These are phyloP conservation scores for Drosophila tropicalis DNA, from an alignment of 1,140 invertebrate genomes.

Conservation along the genomic window DNA sequence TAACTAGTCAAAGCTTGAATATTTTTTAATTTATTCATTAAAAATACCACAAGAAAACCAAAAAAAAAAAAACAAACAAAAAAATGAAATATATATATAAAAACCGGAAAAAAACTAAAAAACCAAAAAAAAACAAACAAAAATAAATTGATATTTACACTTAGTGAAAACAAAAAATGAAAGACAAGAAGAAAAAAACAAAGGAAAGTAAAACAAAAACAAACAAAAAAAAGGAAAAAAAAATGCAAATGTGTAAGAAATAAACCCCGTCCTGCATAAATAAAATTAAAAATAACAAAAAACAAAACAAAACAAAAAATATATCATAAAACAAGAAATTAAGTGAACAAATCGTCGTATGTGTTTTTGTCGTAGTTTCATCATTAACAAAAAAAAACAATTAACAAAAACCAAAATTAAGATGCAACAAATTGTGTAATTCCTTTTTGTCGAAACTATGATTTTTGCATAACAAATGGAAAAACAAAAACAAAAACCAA, in stretches of 20 bases:
- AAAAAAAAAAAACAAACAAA: conserved; percentile 39
- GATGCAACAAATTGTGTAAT: conserved; percentile 59
- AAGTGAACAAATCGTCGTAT: conserved; percentile 55
- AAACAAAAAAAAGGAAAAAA: conserved; percentile 57
- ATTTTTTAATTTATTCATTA: conserved; percentile 81
- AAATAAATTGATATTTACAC: conserved; percentile 81
- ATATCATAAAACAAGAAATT: conserved; percentile 67
- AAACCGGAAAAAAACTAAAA: conserved; percentile 26
- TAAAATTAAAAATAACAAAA: conserved; percentile 78
- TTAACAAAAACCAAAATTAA: conserved; percentile 36
- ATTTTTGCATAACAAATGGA: conserved; percentile 68
- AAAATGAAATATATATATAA: conserved; percentile 74
- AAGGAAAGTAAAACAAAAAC: conserved; percentile 45
- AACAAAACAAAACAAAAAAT: conserved; percentile 70
- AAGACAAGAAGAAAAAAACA: conserved; percentile 49
- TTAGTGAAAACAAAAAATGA: conserved; percentile 73
- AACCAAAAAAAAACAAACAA: conserved; percentile 45
- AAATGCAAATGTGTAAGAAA: conserved; percentile 82
- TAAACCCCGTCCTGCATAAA: conserved; percentile 83
- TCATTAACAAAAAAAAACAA: conserved; percentile 55
- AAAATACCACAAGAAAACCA: conserved; percentile 58
- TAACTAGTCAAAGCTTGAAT: conserved; percentile 80
- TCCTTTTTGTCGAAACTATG: conserved; percentile 75
- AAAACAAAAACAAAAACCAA: conserved; percentile 37
- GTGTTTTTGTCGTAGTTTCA: conserved; percentile 67